Conservation (phyloP, 2,888 invertebrate genomes). For the Ectemnius cavifrons region DNA sequence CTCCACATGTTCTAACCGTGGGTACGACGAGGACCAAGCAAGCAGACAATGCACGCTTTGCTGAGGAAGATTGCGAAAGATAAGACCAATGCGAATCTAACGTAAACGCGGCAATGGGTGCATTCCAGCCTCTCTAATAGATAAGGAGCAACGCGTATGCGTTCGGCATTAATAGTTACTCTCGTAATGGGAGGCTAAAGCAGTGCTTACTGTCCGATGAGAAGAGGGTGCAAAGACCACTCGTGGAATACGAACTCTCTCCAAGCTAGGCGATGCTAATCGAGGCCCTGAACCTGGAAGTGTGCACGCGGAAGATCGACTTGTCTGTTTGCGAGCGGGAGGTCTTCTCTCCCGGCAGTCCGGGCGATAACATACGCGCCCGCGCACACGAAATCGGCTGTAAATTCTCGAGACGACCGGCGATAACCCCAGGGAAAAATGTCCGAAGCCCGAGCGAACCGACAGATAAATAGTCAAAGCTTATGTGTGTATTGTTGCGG, state of each 20-base stretch:
- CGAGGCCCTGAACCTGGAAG: conserved; percentile 13
- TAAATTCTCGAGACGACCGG: conserved; percentile 42
- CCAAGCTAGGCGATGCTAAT: not conserved
- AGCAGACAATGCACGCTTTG: conserved; percentile 1
- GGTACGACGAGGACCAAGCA: not conserved
- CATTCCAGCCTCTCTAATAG: not conserved
- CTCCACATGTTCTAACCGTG: not conserved
- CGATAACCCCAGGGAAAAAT: conserved; percentile 45
- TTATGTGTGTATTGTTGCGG: conserved; percentile 11
- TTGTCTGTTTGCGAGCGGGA: conserved; percentile 27
- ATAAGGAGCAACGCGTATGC: not conserved
- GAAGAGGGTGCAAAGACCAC: no score
- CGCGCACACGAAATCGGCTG: conserved; percentile 29
- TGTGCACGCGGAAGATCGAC: conserved; percentile 11
- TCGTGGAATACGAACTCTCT: not conserved
- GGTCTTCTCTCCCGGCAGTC: not conserved
- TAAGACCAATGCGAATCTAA: not conserved
- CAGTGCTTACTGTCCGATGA: not conserved
- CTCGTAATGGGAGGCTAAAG: not conserved
- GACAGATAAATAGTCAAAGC: conserved; percentile 6
- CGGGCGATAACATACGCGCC: conserved; percentile 22
- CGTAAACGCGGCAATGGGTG: not conserved
- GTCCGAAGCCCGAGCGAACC: conserved; percentile 13
- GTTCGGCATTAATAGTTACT: no score
- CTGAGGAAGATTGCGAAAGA: not conserved